Percentiles rank a stretch among this genome's conserved stretches.
These are phyloP conservation scores for Trigoniulus corallinus DNA, from an alignment of 1,140 invertebrate species.

Conservation along the genomic window DNA sequence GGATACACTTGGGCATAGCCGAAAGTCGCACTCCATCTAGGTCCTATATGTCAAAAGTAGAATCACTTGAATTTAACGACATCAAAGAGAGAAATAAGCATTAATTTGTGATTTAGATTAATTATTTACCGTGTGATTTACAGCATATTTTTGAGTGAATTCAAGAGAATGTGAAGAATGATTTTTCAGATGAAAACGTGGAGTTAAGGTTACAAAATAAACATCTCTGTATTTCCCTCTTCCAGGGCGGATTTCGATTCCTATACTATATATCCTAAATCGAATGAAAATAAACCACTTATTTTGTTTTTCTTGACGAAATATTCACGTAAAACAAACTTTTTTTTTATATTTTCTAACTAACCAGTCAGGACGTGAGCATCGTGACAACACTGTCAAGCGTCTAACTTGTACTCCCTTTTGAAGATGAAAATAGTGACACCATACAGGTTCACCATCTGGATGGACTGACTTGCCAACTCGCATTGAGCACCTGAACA, in stretches of 20 bases:
- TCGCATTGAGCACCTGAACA: conserved; percentile 36
- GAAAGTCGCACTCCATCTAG: not conserved
- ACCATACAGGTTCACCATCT: conserved; percentile 55
- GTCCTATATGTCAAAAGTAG: not conserved
- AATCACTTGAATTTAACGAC: not conserved
- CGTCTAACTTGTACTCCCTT: conserved; percentile 48
- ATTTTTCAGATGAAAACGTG: conserved; percentile 85
- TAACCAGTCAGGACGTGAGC: conserved; percentile 42
- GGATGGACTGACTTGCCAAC: conserved; percentile 51
- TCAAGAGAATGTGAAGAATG: conserved; percentile 61
- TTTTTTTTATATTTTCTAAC: too few species aligned
- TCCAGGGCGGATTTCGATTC: conserved; percentile 72
- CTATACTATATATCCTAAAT: conserved; percentile 48
- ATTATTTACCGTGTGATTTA: conserved; percentile 2
- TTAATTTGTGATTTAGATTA: too few species aligned
- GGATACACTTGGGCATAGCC: conserved; percentile 62
- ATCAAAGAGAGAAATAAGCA: too few species aligned
- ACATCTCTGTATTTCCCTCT: conserved; percentile 74
- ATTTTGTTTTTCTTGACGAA: too few species aligned
- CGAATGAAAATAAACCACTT: too few species aligned
- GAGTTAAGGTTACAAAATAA: conserved; percentile 79
- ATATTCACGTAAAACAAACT: too few species aligned
- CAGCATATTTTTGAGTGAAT: conserved; percentile 56
- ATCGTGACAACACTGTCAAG: conserved; percentile 41
- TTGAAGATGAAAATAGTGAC: conserved; percentile 60